A percentile compares a stretch with the other conserved stretches of the same genome.
Evolutionary conservation across 2,888 invertebrate genomes (phyloP).

Genomic region (Oligia strigilis): DNA sequence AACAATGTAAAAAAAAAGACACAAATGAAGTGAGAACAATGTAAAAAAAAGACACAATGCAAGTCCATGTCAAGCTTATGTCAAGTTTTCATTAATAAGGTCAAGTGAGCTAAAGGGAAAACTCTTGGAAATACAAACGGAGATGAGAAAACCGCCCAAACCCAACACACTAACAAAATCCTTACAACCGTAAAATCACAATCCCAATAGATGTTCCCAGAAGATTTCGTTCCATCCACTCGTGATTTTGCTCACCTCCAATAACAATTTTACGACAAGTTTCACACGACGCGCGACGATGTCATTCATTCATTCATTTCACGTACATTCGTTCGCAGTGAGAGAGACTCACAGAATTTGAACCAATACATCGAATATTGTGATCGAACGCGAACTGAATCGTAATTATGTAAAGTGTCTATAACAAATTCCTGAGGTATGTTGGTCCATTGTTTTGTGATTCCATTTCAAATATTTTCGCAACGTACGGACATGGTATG

Average conservation of each 20-base stretch:
- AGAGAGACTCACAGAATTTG: constrained; percentile 59
- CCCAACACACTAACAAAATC: background rate
- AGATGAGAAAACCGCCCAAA: background rate
- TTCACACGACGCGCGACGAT: constrained; percentile 37
- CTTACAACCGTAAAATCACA: background rate
- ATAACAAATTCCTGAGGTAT: constrained; percentile 51
- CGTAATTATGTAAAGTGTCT: constrained; percentile 53
- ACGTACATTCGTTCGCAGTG: constrained; percentile 45
- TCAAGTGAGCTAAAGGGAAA: background rate
- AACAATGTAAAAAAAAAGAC: too few relatives aligned
- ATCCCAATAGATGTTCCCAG: background rate
- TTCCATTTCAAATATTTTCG: constrained; percentile 45
- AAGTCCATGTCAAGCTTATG: background rate
- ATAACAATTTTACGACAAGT: constrained; percentile 34
- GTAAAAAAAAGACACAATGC: too few relatives aligned
- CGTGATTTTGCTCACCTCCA: constrained; percentile 28
- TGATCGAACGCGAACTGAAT: constrained; percentile 56
- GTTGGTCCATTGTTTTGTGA: constrained; percentile 46
- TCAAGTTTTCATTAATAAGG: background rate
- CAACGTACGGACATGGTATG: constrained; percentile 24
- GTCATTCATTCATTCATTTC: constrained; percentile 33
- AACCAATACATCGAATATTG: constrained; percentile 64
- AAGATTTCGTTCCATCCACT: background rate
- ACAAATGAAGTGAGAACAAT: too few relatives aligned
- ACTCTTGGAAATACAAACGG: background rate